Evolutionary conservation across 2,888 invertebrate species (phyloP).

Genomic region (Xestia rhomboidea): DNA sequence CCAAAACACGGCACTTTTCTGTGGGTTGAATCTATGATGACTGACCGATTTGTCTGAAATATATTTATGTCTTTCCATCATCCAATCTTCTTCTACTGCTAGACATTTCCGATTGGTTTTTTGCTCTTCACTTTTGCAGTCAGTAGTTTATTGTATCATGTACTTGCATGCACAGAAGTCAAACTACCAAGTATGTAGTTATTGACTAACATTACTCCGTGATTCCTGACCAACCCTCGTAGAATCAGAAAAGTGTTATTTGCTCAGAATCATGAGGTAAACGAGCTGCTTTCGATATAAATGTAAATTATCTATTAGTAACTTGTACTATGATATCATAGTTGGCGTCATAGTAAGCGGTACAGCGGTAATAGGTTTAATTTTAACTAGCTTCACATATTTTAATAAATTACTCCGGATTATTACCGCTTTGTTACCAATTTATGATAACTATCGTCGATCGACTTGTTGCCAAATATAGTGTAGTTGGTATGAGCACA

Average conservation of each 20-base stretch:
- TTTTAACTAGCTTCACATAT: conserved; percentile 30
- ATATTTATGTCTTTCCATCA: too few relatives aligned
- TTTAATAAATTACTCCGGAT: conserved; percentile 25
- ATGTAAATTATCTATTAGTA: not conserved
- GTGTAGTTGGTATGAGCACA: not conserved
- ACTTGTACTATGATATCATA: conserved; percentile 39
- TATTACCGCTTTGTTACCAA: conserved; percentile 28
- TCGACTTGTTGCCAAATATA: conserved; percentile 28
- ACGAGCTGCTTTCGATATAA: not conserved
- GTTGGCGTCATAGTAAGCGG: conserved; percentile 25
- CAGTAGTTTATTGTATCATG: not conserved
- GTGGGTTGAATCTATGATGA: not conserved
- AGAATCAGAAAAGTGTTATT: not conserved
- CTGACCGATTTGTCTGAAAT: not conserved
- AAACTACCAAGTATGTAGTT: not conserved
- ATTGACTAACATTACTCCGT: not conserved
- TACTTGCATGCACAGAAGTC: not conserved
- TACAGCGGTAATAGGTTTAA: conserved; percentile 17
- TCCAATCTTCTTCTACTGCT: not conserved
- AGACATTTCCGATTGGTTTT: not conserved
- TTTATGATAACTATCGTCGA: conserved; percentile 21
- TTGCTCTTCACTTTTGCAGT: not conserved
- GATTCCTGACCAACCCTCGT: not conserved
- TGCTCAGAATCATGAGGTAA: not conserved
- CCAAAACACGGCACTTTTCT: not conserved